Conservation (phyloP, 2,888 invertebrate genomes). For the Uloborus plumipes region DNA sequence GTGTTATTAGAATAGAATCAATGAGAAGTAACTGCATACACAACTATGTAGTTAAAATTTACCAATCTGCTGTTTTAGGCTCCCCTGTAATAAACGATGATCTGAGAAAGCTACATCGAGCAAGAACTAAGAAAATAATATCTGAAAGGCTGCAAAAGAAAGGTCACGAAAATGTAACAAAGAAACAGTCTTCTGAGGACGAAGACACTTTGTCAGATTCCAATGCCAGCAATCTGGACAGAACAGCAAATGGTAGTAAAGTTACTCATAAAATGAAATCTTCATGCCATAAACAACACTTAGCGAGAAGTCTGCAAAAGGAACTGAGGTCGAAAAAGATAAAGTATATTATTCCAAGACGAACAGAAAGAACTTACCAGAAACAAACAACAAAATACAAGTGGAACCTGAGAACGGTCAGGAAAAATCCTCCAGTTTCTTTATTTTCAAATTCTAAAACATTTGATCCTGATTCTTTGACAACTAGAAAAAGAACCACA, state of each 20-base stretch:
- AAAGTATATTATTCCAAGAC: too few relatives aligned
- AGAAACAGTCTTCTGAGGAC: neutral
- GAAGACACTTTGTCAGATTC: neutral
- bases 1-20: neutral
- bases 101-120: conserved; percentile 9
- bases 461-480: too few relatives aligned
- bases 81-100: conserved; percentile 11
- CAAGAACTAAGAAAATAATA: conserved; percentile 8
- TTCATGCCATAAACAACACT: too few relatives aligned
- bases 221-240: neutral
- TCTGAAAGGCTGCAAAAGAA: conserved; percentile 13
- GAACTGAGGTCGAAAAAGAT: too few relatives aligned
- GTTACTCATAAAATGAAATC: neutral
- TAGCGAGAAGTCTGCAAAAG: too few relatives aligned
- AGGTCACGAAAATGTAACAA: neutral
- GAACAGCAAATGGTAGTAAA: conserved; percentile 8
- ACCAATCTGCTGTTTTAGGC: conserved; percentile 38
- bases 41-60: conserved; percentile 38
- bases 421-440: too few relatives aligned
- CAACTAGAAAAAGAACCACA: too few relatives aligned
- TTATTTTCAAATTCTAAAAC: too few relatives aligned
- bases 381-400: too few relatives aligned
- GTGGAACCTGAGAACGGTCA: too few relatives aligned
- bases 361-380: too few relatives aligned
- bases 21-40: too few relatives aligned